These are phyloP conservation scores for Salminus brasiliensis DNA, from an alignment of 2,113 vertebrate genomes.

Conservation along the genomic window DNA sequence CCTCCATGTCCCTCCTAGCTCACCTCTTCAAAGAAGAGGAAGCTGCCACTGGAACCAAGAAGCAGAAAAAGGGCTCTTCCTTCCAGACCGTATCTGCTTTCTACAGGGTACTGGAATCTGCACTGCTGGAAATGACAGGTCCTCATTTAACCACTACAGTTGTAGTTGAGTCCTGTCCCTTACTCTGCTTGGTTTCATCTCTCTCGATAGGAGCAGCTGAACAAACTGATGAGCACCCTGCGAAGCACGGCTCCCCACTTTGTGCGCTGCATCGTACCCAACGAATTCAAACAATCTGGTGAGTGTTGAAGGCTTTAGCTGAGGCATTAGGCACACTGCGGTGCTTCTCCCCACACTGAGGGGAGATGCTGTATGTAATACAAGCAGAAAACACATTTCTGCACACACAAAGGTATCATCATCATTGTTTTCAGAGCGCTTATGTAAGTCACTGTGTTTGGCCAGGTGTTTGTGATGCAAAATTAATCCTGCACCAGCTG, in stretches of 20 bases:
- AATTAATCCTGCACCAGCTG: constrained; percentile 85
- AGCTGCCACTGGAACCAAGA: constrained; percentile 62
- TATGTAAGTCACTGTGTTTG: constrained; percentile 23
- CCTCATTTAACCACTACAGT: background rate
- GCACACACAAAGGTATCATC: background rate
- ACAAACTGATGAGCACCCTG: constrained; percentile 86
- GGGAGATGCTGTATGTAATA: too few relatives aligned
- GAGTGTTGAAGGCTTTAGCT: constrained; percentile 1
- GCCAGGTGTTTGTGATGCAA: constrained; percentile 79
- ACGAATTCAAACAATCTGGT: constrained; percentile 78
- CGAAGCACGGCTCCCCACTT: constrained; percentile 84
- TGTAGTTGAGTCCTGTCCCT: background rate
- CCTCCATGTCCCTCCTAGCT: constrained; percentile 77
- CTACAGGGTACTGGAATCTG: constrained; percentile 72
- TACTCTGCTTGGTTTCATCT: background rate
- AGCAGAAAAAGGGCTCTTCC: constrained; percentile 85
- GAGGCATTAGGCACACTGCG: background rate
- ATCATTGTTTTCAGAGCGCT: background rate
- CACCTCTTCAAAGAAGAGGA: constrained; percentile 70
- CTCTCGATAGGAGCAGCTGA: constrained; percentile 80
- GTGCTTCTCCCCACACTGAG: background rate
- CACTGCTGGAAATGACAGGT: background rate
- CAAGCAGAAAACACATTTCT: background rate
- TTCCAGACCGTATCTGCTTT: constrained; percentile 85
- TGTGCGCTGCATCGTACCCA: constrained; percentile 84